These are phyloP conservation scores for Orchesella cincta DNA, from an alignment of 1,140 invertebrate species.

Conservation along the genomic window DNA sequence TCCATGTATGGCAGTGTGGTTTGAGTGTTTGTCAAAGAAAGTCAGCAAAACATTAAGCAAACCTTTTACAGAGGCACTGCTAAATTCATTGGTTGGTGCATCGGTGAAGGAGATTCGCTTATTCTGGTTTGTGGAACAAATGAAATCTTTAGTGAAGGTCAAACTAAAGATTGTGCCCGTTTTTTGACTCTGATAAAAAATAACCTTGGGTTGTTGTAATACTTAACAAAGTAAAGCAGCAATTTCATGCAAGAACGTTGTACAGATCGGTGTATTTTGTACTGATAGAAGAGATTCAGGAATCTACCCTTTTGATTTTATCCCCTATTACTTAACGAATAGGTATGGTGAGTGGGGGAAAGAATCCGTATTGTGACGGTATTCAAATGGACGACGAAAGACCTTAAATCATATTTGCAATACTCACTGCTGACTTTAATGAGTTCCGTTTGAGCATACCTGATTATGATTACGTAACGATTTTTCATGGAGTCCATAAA, in stretches of 20 bases:
- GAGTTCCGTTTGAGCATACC: background rate
- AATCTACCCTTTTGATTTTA: background rate
- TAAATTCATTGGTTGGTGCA: too few relatives aligned
- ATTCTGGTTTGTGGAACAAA: background rate
- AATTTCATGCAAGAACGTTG: background rate
- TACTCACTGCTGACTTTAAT: background rate
- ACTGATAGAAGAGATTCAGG: background rate
- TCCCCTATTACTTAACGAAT: background rate
- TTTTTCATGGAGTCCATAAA: background rate
- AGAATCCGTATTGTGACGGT: background rate
- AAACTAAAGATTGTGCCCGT: too few relatives aligned
- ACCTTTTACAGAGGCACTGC: too few relatives aligned
- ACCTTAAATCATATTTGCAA: background rate
- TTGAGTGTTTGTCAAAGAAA: background rate
- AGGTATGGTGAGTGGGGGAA: background rate
- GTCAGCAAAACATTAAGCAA: too few relatives aligned
- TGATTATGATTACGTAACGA: background rate
- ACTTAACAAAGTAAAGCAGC: too few relatives aligned
- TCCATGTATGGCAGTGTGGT: background rate
- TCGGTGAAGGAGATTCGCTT: too few relatives aligned
- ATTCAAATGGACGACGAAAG: background rate
- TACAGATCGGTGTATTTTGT: background rate
- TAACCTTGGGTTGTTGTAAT: too few relatives aligned
- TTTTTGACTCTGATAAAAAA: background rate
- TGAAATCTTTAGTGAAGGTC: background rate